These are phyloP conservation scores for Aphelinus certus DNA, from an alignment of 1,140 invertebrate species.

Conservation along the genomic window DNA sequence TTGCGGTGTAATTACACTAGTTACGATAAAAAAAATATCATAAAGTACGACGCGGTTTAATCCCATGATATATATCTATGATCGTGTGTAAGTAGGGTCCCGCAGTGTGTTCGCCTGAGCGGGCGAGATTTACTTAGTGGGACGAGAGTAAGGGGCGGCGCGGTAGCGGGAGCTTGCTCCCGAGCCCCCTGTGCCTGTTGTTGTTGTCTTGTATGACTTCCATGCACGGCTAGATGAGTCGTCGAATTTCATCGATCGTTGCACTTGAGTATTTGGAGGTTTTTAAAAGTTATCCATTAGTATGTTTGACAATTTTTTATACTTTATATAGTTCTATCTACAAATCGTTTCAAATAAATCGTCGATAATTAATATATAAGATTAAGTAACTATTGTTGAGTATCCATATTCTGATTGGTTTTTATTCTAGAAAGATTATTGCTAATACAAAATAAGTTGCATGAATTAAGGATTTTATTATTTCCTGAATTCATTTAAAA, in stretches of 20 bases:
- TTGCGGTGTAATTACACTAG: neutral
- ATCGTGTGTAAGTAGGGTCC: neutral
- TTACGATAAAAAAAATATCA: neutral
- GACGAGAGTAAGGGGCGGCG: constrained; percentile 61
- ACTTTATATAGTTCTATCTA: no score
- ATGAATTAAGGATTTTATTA: no score
- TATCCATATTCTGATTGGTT: no score
- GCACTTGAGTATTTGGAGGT: constrained; percentile 49
- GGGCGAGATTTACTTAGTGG: constrained; percentile 59
- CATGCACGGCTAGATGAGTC: constrained; percentile 64
- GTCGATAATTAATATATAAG: no score
- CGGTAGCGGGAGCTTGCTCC: constrained; percentile 62
- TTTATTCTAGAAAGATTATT: no score
- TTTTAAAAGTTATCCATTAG: constrained; percentile 39
- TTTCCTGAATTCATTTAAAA: no score
- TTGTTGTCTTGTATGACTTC: constrained; percentile 66
- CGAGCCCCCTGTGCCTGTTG: constrained; percentile 56
- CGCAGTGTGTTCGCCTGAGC: neutral
- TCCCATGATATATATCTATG: neutral
- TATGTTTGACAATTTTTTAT: constrained; percentile 4
- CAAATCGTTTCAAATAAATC: no score
- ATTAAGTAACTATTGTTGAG: no score
- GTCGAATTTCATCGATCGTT: constrained; percentile 64
- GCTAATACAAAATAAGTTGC: no score
- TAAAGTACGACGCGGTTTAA: neutral